These are phyloP conservation scores for Daphoenositta chrysoptera DNA, from an alignment of 2,113 vertebrate genomes.

Conservation along the genomic window DNA sequence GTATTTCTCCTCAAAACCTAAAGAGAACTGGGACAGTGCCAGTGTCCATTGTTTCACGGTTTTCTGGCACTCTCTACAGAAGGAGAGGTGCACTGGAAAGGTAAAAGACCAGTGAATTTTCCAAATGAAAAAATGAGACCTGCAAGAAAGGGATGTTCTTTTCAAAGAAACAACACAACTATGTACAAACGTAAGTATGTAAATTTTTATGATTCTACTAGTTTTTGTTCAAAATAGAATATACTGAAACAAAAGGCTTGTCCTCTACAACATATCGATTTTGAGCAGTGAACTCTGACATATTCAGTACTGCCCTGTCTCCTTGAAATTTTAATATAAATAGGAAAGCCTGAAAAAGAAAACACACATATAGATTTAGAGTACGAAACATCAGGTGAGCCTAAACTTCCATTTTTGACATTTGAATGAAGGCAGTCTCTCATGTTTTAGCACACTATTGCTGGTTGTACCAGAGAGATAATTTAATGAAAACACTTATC, in stretches of 20 bases:
- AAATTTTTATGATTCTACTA: neutral
- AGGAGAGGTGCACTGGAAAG: neutral
- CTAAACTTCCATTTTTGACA: neutral
- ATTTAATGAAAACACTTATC: neutral
- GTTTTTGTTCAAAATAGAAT: neutral
- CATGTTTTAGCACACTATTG: neutral
- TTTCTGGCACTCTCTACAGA: neutral
- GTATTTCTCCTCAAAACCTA: neutral
- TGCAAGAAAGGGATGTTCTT: neutral
- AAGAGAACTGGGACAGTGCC: neutral
- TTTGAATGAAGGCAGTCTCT: neutral
- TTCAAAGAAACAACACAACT: neutral
- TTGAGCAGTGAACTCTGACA: neutral
- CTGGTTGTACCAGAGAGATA: neutral
- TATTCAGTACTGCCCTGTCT: neutral
- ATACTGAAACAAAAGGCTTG: neutral
- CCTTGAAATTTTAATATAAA: conserved; percentile 22
- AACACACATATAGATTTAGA: neutral
- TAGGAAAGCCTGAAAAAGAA: neutral
- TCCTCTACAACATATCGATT: neutral
- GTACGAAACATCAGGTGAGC: neutral
- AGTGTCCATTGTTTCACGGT: neutral
- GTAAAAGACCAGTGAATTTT: neutral
- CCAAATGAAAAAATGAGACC: neutral
- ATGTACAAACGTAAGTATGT: neutral